Conservation (phyloP, 2,797 vertebrate species). For the Picus viridis region DNA sequence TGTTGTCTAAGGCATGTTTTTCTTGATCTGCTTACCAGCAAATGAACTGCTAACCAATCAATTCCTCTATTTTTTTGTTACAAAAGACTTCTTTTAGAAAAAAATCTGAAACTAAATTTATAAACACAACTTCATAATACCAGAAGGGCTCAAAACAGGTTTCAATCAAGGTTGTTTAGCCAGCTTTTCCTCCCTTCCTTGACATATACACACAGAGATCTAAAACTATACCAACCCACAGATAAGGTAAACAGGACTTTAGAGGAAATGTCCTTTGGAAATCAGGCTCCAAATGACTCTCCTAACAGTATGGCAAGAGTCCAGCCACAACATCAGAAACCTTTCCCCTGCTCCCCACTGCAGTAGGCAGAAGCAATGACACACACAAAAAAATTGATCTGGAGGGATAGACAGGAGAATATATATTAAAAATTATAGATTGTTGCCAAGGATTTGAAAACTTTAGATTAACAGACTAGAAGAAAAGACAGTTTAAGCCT, state of each 20-base stretch:
- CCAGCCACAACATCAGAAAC: background rate
- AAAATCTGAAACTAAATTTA: background rate
- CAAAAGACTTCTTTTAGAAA: background rate
- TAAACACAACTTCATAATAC: background rate
- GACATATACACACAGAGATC: fast-evolving
- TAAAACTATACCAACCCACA: background rate
- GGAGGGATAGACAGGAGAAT: background rate
- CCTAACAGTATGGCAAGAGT: fast-evolving
- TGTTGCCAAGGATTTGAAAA: background rate
- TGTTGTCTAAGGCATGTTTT: background rate
- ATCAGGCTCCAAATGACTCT: background rate
- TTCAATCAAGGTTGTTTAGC: background rate
- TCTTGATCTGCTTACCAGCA: background rate
- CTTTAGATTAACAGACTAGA: background rate
- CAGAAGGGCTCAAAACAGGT: background rate
- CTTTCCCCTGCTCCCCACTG: background rate
- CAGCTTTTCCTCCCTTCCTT: background rate
- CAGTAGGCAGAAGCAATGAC: background rate
- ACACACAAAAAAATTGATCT: background rate
- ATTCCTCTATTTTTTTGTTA: background rate
- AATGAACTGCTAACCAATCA: background rate
- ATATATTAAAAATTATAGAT: background rate
- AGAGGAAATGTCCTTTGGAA: background rate
- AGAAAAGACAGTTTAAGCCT: background rate
- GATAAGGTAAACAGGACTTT: background rate